Evolutionary conservation across 2,113 vertebrate genomes (phyloP), one percentile per base, ranked within the genome.

Genomic region (Casuarius casuarius): DNA sequence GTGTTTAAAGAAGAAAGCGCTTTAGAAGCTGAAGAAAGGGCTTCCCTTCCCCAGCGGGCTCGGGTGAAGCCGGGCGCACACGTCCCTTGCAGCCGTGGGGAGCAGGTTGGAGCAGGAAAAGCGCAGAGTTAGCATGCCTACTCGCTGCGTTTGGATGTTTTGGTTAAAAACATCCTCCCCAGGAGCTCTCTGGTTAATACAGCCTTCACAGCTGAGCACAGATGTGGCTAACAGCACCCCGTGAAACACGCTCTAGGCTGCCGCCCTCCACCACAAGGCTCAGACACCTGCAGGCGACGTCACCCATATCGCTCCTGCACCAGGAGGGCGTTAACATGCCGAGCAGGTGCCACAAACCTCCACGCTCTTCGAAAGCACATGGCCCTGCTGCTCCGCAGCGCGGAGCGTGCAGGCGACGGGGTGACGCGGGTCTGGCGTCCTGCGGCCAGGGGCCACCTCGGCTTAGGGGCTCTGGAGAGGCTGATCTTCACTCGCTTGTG

Each of bases 211-310:
- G 96, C 90, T 74, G 94, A 92, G 96, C 93, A 86, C 97, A 98
- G 97, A 96, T 97, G 97, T 93, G 95, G 94, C 95, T 68, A 91
- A 85, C 77, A 93, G 81, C 23, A 76, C 94, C 94, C 90, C 25
- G 21, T 58, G 87, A 95, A 91, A 91, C 18, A 77, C 65, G 96
- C 90, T 51, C 75, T 15, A 63, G 82, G 88, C 91, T 91, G 90
- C 92, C 97, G 95, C 91, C 74, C 77, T 80, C 92, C 54, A 92
- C 97, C 97, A 92, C 94, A 95, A 22, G 91, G 94, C 96, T 96
- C 83, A 31, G 82, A 82, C 97, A 98, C 97, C 98, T 98, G 98
- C 14, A 28, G 44, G 67, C 95, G 95, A 97, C 19, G 26, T 90
- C 96, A 93, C 3, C 82, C 5, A 2, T 33, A 72, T 74, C 86